Percentiles rank a stretch among this genome's conserved stretches.
Conservation (phyloP, 64 coral and sea anemone species). For the Exaiptasia diaphana region DNA sequence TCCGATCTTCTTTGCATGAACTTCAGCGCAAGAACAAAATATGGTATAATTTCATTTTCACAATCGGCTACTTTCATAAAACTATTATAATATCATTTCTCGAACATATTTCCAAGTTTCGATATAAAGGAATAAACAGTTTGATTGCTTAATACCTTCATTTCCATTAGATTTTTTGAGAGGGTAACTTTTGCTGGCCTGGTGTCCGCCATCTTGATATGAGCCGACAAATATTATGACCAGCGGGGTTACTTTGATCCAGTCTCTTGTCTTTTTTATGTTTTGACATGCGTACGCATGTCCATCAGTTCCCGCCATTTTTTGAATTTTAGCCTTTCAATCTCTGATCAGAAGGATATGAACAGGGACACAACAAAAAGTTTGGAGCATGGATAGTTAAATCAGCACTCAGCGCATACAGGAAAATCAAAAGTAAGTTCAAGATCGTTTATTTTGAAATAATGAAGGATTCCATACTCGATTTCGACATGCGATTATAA, state of each 20-base stretch:
- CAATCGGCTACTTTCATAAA: neutral
- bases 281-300: too few relatives aligned
- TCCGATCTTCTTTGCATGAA: constrained; percentile 81
- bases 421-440: too few relatives aligned
- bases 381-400: too few relatives aligned
- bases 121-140: neutral
- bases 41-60: neutral
- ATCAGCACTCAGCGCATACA: too few relatives aligned
- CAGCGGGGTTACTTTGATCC: neutral
- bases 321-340: too few relatives aligned
- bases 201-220: constrained; percentile 45
- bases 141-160: constrained; percentile 61
- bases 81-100: neutral
- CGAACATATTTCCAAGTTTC: neutral
- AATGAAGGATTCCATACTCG: too few relatives aligned
- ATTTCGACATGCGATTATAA: too few relatives aligned
- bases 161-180: constrained; percentile 79
- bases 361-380: too few relatives aligned
- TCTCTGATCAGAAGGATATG: too few relatives aligned
- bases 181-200: constrained; percentile 31
- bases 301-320: too few relatives aligned
- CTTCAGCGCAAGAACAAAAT: neutral
- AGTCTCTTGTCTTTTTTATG: too few relatives aligned
- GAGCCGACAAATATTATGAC: neutral
- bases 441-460: too few relatives aligned